A percentile compares a stretch with the other conserved stretches of the same genome.
These are phyloP conservation scores for Melanerpes aurifrons DNA, from an alignment of 2,113 vertebrate species.

Conservation along the genomic window DNA sequence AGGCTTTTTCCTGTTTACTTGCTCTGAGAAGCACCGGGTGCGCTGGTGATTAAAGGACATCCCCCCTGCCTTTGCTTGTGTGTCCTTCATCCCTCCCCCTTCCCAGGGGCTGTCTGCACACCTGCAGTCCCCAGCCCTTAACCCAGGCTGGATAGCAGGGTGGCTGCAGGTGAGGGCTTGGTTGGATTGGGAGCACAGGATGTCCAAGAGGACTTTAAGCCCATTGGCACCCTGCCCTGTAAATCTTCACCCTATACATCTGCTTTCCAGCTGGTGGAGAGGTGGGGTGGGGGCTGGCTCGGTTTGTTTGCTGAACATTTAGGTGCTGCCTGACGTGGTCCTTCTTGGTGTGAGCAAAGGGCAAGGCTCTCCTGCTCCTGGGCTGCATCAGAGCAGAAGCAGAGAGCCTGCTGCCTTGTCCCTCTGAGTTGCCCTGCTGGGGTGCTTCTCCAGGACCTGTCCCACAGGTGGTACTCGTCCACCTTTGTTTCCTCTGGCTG, in stretches of 20 bases:
- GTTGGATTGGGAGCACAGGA: fast-evolving
- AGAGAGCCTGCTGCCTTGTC: neutral
- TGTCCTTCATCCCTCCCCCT: neutral
- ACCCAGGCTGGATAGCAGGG: neutral
- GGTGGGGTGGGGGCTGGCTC: neutral
- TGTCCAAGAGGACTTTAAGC: conserved; percentile 6
- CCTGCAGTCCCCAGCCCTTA: fast-evolving
- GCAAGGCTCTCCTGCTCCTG: neutral
- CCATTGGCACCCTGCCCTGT: neutral
- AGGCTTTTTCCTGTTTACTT: conserved; percentile 72
- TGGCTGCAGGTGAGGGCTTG: neutral
- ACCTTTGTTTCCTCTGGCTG: neutral
- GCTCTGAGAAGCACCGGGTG: conserved; percentile 32
- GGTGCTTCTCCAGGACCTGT: neutral
- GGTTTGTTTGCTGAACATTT: neutral
- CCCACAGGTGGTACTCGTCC: neutral
- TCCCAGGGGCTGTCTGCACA: fast-evolving
- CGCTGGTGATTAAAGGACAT: conserved; percentile 24
- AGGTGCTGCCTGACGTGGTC: neutral
- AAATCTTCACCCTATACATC: neutral
- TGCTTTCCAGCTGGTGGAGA: neutral
- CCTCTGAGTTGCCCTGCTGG: neutral
- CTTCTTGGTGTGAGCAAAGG: fast-evolving
- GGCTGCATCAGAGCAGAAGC: neutral
- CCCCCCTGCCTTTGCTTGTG: neutral